Conservation (phyloP, 2,113 vertebrate species). For the Gracilinanus agilis region DNA sequence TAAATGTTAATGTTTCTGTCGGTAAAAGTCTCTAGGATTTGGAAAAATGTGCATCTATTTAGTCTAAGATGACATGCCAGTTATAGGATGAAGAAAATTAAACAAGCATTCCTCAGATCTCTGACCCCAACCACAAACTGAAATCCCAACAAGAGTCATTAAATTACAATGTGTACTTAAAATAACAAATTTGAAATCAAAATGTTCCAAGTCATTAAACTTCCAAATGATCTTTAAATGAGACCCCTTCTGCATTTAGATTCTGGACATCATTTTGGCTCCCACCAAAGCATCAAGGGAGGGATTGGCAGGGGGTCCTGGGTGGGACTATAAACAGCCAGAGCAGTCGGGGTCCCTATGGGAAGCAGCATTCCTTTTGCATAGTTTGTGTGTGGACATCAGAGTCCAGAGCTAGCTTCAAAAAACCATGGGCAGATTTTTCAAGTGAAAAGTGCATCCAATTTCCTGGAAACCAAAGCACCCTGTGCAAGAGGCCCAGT, state of each 20-base stretch:
- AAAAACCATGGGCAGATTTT: neutral
- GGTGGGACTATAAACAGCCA: fast-evolving
- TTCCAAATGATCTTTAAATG: constrained; percentile 72
- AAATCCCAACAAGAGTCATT: constrained; percentile 80
- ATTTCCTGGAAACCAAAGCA: neutral
- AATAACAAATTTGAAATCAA: constrained; percentile 85
- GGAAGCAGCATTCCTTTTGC: neutral
- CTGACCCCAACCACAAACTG: constrained; percentile 73
- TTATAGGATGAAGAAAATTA: constrained; percentile 84
- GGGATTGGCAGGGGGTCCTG: constrained; percentile 49
- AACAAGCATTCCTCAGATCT: constrained; percentile 80
- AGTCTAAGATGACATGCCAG: constrained; percentile 83
- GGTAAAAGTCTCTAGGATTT: constrained; percentile 71
- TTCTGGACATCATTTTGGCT: constrained; percentile 50
- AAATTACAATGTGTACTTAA: constrained; percentile 81
- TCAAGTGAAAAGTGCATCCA: neutral
- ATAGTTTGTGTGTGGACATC: constrained; percentile 30
- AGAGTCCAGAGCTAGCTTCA: constrained; percentile 3
- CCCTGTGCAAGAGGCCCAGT: too few relatives aligned
- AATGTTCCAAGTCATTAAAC: constrained; percentile 79
- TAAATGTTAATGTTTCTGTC: constrained; percentile 73
- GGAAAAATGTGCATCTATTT: constrained; percentile 84
- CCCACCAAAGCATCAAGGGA: constrained; percentile 52
- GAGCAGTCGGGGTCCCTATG: neutral
- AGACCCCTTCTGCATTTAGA: constrained; percentile 47